Conservation (phyloP, 2,888 invertebrate species). For the Sipunculus nudus region DNA sequence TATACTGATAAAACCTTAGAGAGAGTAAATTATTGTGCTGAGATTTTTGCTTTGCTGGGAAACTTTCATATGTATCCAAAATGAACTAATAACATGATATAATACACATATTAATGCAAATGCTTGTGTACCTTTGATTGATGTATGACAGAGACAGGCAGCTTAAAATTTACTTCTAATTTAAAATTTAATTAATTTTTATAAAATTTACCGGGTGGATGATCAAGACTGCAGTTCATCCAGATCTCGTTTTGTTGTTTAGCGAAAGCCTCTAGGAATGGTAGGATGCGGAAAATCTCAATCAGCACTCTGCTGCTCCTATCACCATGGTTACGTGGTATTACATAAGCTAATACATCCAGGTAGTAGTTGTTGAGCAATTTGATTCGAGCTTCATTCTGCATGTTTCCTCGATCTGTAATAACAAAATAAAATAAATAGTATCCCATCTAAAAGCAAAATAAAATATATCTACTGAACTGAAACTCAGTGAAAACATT, state of each 20-base stretch:
- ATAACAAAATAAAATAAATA: constrained; percentile 11
- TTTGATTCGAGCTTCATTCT: constrained; percentile 31
- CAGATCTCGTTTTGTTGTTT: constrained; percentile 43
- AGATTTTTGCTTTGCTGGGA: too few relatives aligned
- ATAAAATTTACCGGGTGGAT: constrained; percentile 31
- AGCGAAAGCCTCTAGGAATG: constrained; percentile 43
- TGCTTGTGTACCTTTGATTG: too few relatives aligned
- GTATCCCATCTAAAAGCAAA: too few relatives aligned
- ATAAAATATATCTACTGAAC: too few relatives aligned
- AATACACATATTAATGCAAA: too few relatives aligned
- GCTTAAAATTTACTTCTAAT: too few relatives aligned
- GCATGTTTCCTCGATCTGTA: constrained; percentile 41
- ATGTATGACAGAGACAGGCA: too few relatives aligned
- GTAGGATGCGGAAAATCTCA: constrained; percentile 47
- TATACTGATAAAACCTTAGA: too few relatives aligned
- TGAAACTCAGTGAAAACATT: too few relatives aligned
- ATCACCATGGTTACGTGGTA: constrained; percentile 39
- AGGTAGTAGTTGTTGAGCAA: constrained; percentile 46
- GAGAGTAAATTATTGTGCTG: too few relatives aligned
- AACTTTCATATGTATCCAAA: too few relatives aligned
- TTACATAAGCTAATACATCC: constrained; percentile 44
- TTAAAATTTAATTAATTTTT: not conserved
- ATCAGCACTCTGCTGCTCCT: constrained; percentile 43
- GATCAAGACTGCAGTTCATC: constrained; percentile 34
- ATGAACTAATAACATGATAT: too few relatives aligned